Evolutionary conservation across 2,113 vertebrate species (phyloP).

Genomic region (Marcusenius ussheri): DNA sequence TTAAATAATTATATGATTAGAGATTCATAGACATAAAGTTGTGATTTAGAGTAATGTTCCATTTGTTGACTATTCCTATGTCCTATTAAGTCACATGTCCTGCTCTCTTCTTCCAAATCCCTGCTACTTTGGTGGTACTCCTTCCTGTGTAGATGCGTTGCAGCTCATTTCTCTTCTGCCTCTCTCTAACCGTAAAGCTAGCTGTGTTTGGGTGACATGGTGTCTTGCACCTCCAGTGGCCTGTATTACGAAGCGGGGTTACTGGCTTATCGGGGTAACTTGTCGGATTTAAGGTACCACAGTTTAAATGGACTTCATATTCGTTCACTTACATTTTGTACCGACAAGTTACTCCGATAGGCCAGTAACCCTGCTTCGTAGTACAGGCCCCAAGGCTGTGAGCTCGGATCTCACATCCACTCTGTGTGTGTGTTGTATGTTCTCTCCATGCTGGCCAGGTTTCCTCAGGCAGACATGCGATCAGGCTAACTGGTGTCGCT

Average conservation of each 20-base stretch:
- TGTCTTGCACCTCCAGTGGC: neutral
- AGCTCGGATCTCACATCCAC: neutral
- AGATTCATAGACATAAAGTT: neutral
- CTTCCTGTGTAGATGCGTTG: neutral
- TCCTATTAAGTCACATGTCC: neutral
- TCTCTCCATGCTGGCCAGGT: neutral
- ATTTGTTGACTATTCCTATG: neutral
- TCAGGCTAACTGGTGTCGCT: neutral
- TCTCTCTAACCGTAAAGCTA: neutral
- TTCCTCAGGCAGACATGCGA: neutral
- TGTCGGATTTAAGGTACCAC: too few species aligned
- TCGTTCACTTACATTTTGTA: too few species aligned
- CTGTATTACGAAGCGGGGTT: too few species aligned
- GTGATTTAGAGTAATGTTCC: neutral
- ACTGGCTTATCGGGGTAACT: too few species aligned
- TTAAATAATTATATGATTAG: neutral
- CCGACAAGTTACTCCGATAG: too few species aligned
- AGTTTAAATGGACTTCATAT: too few species aligned
- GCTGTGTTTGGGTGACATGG: neutral
- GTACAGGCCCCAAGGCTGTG: neutral
- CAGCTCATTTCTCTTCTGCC: neutral
- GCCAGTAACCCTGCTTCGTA: too few species aligned
- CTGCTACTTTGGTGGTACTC: neutral
- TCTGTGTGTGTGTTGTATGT: neutral
- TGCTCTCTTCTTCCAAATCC: neutral